Conservation (phyloP, 1,140 invertebrate genomes). For the Carcinoscorpius rotundicauda region DNA sequence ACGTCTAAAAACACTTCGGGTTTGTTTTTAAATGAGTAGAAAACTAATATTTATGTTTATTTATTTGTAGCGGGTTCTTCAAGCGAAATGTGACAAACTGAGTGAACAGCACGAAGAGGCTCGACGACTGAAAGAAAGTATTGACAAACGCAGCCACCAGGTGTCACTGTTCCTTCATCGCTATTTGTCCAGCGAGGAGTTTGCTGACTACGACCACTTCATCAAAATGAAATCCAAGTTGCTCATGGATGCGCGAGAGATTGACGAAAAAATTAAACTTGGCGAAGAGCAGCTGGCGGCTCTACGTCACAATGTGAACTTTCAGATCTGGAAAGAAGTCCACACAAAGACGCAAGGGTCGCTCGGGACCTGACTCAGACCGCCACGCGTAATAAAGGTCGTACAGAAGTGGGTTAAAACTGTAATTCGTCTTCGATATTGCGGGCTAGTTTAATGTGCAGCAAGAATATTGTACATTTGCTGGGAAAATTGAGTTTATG, state of each 20-base stretch:
- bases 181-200: constrained; percentile 59
- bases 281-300: constrained; percentile 70
- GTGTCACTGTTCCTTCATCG: constrained; percentile 59
- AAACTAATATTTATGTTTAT: too few relatives aligned
- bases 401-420: too few relatives aligned
- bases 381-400: too few relatives aligned
- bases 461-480: too few relatives aligned
- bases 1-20: too few relatives aligned
- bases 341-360: background rate
- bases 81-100: constrained; percentile 61
- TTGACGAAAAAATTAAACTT: constrained; percentile 73
- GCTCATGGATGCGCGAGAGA: constrained; percentile 67
- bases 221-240: constrained; percentile 86
- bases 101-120: constrained; percentile 70
- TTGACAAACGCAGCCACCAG: constrained; percentile 62
- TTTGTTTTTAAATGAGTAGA: too few relatives aligned
- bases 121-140: constrained; percentile 65
- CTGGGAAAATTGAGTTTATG: too few relatives aligned
- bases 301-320: constrained; percentile 44
- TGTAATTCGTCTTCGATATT: too few relatives aligned
- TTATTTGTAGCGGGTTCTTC: constrained; percentile 16
- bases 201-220: constrained; percentile 73
- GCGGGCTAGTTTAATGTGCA: too few relatives aligned
- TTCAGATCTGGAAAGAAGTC: background rate
- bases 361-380: too few relatives aligned